Evolutionary conservation across 2,888 invertebrate genomes (phyloP).

Genomic region (Tanypteryx hageni): DNA sequence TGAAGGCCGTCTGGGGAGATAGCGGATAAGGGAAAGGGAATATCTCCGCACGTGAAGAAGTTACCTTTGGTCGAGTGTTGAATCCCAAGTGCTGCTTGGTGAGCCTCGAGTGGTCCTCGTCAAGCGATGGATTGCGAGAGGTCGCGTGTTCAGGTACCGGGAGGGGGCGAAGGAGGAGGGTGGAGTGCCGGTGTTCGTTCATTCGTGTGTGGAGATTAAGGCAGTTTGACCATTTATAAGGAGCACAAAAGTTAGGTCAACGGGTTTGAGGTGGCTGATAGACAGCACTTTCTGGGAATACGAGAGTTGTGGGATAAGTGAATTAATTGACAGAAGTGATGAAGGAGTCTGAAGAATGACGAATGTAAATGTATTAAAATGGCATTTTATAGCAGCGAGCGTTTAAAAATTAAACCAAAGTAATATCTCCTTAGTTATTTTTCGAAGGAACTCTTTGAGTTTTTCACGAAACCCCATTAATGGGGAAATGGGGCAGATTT

Average conservation of each 20-base stretch:
- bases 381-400: too few relatives aligned
- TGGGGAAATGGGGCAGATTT: too few relatives aligned
- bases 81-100: neutral
- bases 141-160: neutral
- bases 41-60: neutral
- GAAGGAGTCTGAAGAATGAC: neutral
- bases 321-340: neutral
- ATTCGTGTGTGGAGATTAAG: constrained; percentile 10
- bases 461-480: too few relatives aligned
- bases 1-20: neutral
- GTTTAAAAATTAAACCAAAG: too few relatives aligned
- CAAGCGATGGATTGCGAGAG: neutral
- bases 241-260: neutral
- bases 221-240: neutral
- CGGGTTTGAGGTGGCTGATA: neutral
- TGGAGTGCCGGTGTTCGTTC: neutral
- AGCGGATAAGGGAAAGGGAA: neutral
- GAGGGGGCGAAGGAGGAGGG: neutral
- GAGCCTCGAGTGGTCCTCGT: neutral
- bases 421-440: too few relatives aligned
- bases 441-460: too few relatives aligned
- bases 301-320: neutral
- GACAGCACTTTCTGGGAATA: neutral
- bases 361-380: too few relatives aligned
- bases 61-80: neutral